phyloP scores from a whole-genome alignment of 2,113 vertebrate genomes.

The Pelecanus crispus region DNA sequence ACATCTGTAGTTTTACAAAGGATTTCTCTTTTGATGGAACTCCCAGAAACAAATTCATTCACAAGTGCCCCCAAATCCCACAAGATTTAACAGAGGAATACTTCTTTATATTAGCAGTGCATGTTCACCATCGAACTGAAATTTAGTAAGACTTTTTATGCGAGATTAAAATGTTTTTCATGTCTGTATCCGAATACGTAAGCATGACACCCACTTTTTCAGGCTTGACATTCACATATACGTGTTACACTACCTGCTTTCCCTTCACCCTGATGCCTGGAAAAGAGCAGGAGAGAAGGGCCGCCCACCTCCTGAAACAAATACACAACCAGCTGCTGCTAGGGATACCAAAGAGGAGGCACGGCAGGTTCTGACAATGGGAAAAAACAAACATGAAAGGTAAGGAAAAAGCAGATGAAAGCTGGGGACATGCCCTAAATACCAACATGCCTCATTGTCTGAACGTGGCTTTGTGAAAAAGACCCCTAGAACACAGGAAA shows the following conservation, averaged over 20 bases:
- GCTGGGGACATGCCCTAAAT: not conserved
- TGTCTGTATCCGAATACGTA: not conserved
- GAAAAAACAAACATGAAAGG: conserved; percentile 9
- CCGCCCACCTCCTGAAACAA: not conserved
- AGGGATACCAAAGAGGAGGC: not conserved
- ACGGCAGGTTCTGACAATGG: not conserved
- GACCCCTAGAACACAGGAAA: not conserved
- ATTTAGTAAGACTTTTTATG: not conserved
- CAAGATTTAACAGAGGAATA: not conserved
- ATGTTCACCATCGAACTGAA: not conserved
- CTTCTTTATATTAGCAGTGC: not conserved
- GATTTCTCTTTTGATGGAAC: conserved; percentile 1
- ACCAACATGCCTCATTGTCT: not conserved
- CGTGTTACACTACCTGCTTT: not conserved
- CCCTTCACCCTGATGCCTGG: not conserved
- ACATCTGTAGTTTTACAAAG: not conserved
- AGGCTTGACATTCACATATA: not conserved
- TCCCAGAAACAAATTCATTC: conserved; percentile 18
- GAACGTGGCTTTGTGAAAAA: not conserved
- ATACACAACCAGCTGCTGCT: not conserved
- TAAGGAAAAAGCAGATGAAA: conserved; percentile 19
- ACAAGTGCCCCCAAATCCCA: not conserved
- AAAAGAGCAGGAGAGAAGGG: not conserved
- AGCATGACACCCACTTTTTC: not conserved
- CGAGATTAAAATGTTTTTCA: not conserved